Percentiles rank a stretch among this genome's conserved stretches.
These are phyloP conservation scores for Orussus abietinus DNA, from an alignment of 1,140 invertebrate genomes.

Conservation along the genomic window DNA sequence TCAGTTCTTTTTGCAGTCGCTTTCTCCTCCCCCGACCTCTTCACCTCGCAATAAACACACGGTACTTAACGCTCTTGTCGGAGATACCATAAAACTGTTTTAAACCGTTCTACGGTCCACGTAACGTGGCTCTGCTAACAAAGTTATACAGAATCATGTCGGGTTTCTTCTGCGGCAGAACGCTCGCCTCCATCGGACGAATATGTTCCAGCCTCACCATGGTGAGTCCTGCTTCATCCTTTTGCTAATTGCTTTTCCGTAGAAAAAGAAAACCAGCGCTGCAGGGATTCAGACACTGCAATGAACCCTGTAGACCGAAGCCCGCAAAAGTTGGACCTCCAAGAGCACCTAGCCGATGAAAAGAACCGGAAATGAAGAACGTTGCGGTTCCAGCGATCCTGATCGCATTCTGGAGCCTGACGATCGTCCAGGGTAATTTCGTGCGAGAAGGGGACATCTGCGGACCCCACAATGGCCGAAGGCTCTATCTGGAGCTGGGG, in stretches of 20 bases:
- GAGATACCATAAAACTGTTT: conserved; percentile 30
- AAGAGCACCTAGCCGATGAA: too few species aligned
- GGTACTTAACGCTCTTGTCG: too few species aligned
- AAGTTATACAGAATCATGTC: conserved; percentile 28
- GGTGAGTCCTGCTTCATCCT: conserved; percentile 27
- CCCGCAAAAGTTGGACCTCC: too few species aligned
- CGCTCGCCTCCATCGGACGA: conserved; percentile 19
- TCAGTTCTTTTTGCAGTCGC: too few species aligned
- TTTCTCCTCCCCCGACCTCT: too few species aligned
- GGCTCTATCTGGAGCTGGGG: conserved; percentile 61
- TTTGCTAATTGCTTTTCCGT: not conserved
- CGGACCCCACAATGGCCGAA: conserved; percentile 57
- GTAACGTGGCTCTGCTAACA: conserved; percentile 27
- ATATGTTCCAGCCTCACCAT: conserved; percentile 37
- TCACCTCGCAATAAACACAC: too few species aligned
- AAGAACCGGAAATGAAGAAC: too few species aligned
- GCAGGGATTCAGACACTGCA: not conserved
- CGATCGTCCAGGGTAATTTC: conserved; percentile 16
- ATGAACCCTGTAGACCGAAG: too few species aligned
- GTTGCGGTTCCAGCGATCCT: conserved; percentile 15
- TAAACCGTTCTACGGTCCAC: conserved; percentile 30
- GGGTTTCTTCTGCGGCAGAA: conserved; percentile 25
- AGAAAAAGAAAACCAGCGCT: not conserved
- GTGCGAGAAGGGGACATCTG: conserved; percentile 59
- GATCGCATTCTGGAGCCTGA: conserved; percentile 11